Conservation (phyloP, 2,113 vertebrate genomes). For the Brevimyrus niger region DNA sequence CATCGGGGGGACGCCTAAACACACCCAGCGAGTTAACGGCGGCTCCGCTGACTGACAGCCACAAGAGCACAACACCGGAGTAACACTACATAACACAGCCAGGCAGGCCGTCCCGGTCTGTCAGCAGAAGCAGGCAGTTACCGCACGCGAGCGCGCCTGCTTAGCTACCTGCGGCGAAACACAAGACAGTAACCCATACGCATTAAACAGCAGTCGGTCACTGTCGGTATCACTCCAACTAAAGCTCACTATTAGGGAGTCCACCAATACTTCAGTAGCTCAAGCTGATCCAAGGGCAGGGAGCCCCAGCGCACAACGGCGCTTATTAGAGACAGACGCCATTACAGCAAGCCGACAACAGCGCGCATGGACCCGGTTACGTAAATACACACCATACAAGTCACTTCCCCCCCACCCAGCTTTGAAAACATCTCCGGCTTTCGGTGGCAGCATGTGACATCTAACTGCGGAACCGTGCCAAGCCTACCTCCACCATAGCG, state of each 20-base stretch:
- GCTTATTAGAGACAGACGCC: background rate
- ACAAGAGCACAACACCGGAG: background rate
- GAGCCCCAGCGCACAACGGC: background rate
- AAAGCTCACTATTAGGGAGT: background rate
- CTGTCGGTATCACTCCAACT: background rate
- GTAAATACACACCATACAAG: background rate
- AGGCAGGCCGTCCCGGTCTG: background rate
- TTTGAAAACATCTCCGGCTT: background rate
- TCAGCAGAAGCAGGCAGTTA: background rate
- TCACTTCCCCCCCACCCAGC: background rate
- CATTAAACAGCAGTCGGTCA: background rate
- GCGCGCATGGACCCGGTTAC: background rate
- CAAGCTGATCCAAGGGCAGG: background rate
- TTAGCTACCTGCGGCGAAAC: background rate
- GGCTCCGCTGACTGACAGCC: background rate
- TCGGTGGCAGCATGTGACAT: background rate
- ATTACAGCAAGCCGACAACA: background rate
- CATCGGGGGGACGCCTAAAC: background rate
- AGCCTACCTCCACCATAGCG: conserved; percentile 63
- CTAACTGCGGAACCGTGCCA: background rate
- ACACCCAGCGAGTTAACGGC: background rate
- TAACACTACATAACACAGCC: background rate
- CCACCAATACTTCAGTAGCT: background rate
- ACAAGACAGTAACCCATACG: background rate
- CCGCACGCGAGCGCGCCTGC: background rate